A percentile compares a stretch with the other conserved stretches of the same genome.
Evolutionary conservation across 1,140 invertebrate genomes (phyloP).

Genomic region (Dendroctonus valens): DNA sequence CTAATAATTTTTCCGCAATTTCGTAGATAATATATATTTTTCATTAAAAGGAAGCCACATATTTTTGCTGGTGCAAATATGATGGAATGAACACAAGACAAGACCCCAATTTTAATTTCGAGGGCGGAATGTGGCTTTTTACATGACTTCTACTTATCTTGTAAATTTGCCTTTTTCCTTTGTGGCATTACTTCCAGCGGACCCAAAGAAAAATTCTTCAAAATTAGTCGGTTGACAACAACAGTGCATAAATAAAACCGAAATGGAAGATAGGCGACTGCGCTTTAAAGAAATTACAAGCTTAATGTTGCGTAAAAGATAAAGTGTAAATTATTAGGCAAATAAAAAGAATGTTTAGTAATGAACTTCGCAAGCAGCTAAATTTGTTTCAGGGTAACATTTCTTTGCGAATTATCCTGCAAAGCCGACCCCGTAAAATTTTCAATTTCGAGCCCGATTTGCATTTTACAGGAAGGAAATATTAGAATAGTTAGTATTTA

Average conservation of each 20-base stretch:
- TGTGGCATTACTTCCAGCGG: background rate
- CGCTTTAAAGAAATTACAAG: conserved; percentile 30
- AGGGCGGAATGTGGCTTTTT: background rate
- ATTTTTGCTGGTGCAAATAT: too few species aligned
- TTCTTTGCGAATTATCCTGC: background rate
- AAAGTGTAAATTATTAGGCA: conserved; percentile 33
- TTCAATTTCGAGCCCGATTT: conserved; percentile 1
- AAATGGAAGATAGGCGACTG: conserved; percentile 22
- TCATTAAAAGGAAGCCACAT: too few species aligned
- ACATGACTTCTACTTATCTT: conserved; percentile 11
- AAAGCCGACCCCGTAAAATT: background rate
- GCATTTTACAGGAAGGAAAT: too few species aligned
- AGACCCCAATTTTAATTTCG: background rate
- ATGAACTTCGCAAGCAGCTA: conserved; percentile 20
- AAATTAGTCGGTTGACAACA: conserved; percentile 25
- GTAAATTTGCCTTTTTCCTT: conserved; percentile 13
- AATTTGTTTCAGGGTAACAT: conserved; percentile 3
- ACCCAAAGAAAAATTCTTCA: conserved; percentile 25
- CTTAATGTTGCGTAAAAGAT: conserved; percentile 32
- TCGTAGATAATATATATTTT: too few species aligned
- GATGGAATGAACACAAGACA: background rate
- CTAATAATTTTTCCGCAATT: too few species aligned
- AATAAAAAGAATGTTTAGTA: conserved; percentile 30
- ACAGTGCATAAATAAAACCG: conserved; percentile 30
- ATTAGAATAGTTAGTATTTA: too few species aligned